phyloP scores from a whole-genome alignment of 1,140 invertebrate species.

The Conus ventricosus region DNA sequence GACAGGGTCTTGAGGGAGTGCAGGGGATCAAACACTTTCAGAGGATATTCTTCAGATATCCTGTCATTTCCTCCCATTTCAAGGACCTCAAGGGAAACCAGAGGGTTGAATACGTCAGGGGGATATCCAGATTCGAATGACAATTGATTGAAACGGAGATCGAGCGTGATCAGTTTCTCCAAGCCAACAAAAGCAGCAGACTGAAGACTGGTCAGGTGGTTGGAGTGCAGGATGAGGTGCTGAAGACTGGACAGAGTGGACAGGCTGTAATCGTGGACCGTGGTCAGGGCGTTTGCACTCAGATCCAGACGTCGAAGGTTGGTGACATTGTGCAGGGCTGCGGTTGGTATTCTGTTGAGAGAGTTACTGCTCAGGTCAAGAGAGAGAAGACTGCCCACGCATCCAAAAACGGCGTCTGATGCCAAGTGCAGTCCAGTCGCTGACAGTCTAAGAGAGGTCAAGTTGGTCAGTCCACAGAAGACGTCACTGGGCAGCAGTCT shows the following conservation, averaged over 20 bases:
- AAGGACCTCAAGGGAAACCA: background rate
- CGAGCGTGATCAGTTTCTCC: background rate
- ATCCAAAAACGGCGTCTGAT: background rate
- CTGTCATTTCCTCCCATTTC: background rate
- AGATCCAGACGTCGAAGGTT: background rate
- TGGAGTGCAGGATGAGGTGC: background rate
- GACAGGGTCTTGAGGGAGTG: background rate
- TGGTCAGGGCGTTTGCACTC: background rate
- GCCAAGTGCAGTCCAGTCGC: background rate
- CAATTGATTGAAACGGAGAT: background rate
- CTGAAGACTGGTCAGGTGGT: background rate
- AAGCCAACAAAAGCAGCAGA: background rate
- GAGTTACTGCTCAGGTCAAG: slow-evolving; percentile 2
- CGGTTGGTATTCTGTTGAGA: background rate
- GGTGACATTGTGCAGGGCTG: background rate
- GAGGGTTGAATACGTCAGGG: background rate
- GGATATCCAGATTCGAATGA: background rate
- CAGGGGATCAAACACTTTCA: background rate
- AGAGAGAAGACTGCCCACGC: background rate
- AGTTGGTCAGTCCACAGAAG: background rate
- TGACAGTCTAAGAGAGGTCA: background rate
- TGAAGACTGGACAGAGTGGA: background rate
- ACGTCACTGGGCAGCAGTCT: background rate
- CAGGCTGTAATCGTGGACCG: background rate
- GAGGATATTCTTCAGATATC: background rate